A percentile compares a stretch with the other conserved stretches of the same genome.
Conservation (phyloP, 2,888 invertebrate species). For the Hydriomena furcata region DNA sequence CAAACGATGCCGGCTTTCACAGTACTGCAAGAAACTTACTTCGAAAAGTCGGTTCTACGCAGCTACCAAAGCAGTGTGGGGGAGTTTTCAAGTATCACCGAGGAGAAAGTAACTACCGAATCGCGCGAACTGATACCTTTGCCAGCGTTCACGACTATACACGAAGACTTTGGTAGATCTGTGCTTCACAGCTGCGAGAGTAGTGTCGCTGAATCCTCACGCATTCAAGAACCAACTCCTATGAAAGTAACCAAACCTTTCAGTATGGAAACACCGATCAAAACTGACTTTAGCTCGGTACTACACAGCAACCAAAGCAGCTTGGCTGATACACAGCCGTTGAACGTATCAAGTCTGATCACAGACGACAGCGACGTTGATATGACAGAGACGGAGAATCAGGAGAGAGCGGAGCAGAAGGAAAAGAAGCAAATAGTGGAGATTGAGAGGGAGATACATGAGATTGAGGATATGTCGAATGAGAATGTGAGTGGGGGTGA, state of each 20-base stretch:
- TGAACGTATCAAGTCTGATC: constrained; percentile 58
- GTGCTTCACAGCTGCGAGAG: constrained; percentile 59
- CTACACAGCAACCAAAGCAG: constrained; percentile 58
- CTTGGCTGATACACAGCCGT: constrained; percentile 44
- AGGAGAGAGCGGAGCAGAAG: constrained; percentile 52
- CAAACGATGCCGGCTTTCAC: constrained; percentile 58
- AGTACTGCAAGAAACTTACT: constrained; percentile 55
- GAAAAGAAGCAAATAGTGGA: constrained; percentile 71
- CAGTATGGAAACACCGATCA: constrained; percentile 36
- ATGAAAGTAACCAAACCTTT: constrained; percentile 28
- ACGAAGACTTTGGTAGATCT: constrained; percentile 61
- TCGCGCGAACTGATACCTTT: constrained; percentile 47
- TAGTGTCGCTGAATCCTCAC: constrained; percentile 49
- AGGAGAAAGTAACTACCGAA: constrained; percentile 38
- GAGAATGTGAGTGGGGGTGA: constrained; percentile 38
- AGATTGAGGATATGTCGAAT: constrained; percentile 70
- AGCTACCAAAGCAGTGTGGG: constrained; percentile 63
- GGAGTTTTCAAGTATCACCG: constrained; percentile 48
- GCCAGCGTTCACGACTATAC: constrained; percentile 56
- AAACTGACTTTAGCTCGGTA: constrained; percentile 59
- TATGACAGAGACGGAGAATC: constrained; percentile 38
- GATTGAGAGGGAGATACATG: constrained; percentile 73
- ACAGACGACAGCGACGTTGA: constrained; percentile 73
- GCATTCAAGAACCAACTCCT: constrained; percentile 36
- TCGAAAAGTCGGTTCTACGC: constrained; percentile 62